Base-by-base conservation (phyloP, 2,888 invertebrate genomes). In the Eristalis pertinax region DNA sequence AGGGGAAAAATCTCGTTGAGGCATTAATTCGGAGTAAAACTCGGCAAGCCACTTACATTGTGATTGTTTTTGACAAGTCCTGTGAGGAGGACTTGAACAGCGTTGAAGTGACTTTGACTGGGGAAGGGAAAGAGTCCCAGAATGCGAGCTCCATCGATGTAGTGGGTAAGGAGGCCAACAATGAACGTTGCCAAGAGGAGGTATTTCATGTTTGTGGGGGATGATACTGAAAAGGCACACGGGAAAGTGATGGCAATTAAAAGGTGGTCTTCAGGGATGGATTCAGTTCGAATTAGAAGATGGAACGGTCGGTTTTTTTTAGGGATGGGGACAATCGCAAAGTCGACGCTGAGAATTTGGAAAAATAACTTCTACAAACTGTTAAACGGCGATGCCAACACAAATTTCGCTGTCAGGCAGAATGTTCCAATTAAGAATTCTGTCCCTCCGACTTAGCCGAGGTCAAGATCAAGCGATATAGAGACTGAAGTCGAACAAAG, bases 21-120 rank as follows among this genome's bases (percentile, higher is more conserved):
- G 15, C 22, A 22, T 60, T 38, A 43, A 1, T 32, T 64, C 19
- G 7, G 2, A 1, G 7, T 13, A 19, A 19, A 7, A n/a, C 0
- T n/a, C 13, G 35, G 11, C 10, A 5, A 19, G 2, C 15, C n/a
- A 85, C 91, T 90, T 89, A 94, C 93, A 73, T 93, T 93, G 84
- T 95, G 94, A 1, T 94, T 94, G 38, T 92, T 91, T 32, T 84
- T 90, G 0, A 93, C 93, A 29, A 94, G 89, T 38, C 92, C 93
- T 65, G 92, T 92, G 90, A 93, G 92, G 64, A 94, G 85, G 0
- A 92, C 90, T 50, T 93, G 92, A 90, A 92, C 90, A 58, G 93
- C 93, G 87, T 93, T 93, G 43, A 93, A 92, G 89, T 93, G 92
- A 77, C 92, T 91, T 89, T 92, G 92, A 64, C 91, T 91, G 32